Evolutionary conservation across 2,888 invertebrate genomes (phyloP), one percentile per base, ranked within the genome.

Genomic region (Alsophila aescularia): DNA sequence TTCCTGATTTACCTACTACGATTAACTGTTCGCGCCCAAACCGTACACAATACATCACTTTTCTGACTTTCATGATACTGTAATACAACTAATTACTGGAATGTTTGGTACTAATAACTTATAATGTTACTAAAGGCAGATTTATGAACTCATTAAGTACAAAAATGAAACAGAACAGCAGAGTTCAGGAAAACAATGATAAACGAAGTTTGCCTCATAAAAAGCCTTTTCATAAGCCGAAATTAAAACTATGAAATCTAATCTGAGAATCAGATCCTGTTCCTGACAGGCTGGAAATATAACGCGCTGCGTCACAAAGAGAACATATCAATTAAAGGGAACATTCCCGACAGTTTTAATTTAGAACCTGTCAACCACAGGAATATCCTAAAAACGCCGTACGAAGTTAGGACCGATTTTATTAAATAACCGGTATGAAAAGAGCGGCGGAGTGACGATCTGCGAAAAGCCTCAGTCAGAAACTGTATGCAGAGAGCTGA

Each of bases 351-450:
- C 44, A 45, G 52, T 47, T 49, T 51, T 43, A 53, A 60, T 58
- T 57, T 58, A 47, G 36, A 39, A 44, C 36, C 57, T 59, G 61
- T 59, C 58, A 61, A 39, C 56, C 16, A 36, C 44, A 41, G 15
- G 48, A 58, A 50, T 49, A 52, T 51, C 40, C 50, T 51, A 35
- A 52, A 52, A 36, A 8, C 12, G 42, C 21, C 32, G 15, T 21
- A 3, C 31, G 0, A n/a, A 16, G 27, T 9, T 14, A 37, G 24
- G 16, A 44, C 39, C 16, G 52, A 48, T 15, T 48, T 13, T 31
- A n/a, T 5, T 43, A n/a, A 4, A 21, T 13, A 24, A 13, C 43
- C 43, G 42, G 42, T 42, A 42, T 7, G 4, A 27, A 4, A 24
- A 8, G n/a, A n/a, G n/a, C n/a, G n/a, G n/a, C n/a, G n/a, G n/a